Evolutionary conservation across 2,888 invertebrate genomes (phyloP).

Genomic region (Macrosoma leucophasiata): DNA sequence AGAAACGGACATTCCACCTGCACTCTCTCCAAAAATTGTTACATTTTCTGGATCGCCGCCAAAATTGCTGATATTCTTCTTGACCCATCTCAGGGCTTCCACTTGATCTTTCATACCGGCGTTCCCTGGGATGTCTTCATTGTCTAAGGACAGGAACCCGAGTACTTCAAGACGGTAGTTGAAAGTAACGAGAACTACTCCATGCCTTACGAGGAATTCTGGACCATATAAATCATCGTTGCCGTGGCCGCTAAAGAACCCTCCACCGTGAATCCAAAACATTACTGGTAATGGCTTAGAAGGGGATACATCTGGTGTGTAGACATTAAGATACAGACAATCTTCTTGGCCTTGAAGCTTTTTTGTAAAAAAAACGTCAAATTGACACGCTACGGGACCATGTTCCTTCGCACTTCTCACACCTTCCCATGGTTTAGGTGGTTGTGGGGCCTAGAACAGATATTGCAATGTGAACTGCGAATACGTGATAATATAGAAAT

Average conservation of each 20-base stretch:
- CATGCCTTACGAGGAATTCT: slow-evolving; percentile 44
- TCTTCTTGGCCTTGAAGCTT: slow-evolving; percentile 49
- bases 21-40: slow-evolving; percentile 64
- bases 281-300: slow-evolving; percentile 60
- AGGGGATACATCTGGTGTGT: slow-evolving; percentile 44
- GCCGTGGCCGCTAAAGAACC: slow-evolving; percentile 46
- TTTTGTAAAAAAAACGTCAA: slow-evolving; percentile 22
- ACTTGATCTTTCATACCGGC: slow-evolving; percentile 64
- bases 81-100: slow-evolving; percentile 62
- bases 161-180: slow-evolving; percentile 63
- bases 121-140: slow-evolving; percentile 62
- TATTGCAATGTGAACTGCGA: no score
- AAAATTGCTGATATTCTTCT: slow-evolving; percentile 54
- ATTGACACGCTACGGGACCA: no score
- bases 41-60: slow-evolving; percentile 66
- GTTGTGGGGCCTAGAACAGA: no score
- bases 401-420: no score
- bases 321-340: slow-evolving; percentile 60
- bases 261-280: slow-evolving; percentile 66
- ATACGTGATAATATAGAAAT: no score
- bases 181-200: slow-evolving; percentile 58
- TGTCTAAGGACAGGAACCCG: slow-evolving; percentile 60
- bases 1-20: slow-evolving; percentile 64
- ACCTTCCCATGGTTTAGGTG: no score
- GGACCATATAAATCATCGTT: slow-evolving; percentile 50